A percentile compares a stretch with the other conserved stretches of the same genome.
Evolutionary conservation across 2,888 invertebrate genomes (phyloP).

Genomic region (Conomelus anceps): DNA sequence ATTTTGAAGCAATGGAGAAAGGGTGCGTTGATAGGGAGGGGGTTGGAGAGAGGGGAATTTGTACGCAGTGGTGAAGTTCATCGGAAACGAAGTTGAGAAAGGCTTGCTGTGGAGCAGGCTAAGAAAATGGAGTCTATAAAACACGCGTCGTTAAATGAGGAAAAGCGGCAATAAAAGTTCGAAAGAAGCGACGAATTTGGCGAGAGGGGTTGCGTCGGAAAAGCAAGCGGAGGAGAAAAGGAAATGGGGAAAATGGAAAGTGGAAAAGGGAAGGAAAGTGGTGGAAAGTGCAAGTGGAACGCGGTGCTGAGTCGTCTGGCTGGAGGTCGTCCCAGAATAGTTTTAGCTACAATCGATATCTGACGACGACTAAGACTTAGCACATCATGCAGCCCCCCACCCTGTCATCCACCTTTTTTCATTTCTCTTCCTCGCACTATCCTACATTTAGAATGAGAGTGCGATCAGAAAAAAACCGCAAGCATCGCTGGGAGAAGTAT

Average conservation of each 20-base stretch:
- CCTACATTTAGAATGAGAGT: no score
- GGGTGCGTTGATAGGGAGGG: background rate
- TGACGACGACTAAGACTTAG: background rate
- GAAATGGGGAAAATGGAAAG: background rate
- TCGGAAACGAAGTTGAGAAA: background rate
- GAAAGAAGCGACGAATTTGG: background rate
- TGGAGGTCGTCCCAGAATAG: background rate
- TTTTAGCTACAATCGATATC: background rate
- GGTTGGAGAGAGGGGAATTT: background rate
- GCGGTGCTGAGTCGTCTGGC: conserved; percentile 13
- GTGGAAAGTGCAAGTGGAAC: conserved; percentile 17
- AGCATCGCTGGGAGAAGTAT: no score
- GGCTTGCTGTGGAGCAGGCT: background rate
- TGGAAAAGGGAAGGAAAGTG: background rate
- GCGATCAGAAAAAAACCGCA: no score
- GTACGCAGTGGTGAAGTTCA: background rate
- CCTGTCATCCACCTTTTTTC: background rate
- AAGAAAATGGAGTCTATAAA: background rate
- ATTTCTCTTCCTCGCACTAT: background rate
- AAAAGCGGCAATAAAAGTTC: background rate
- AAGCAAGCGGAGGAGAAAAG: background rate
- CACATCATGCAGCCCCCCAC: background rate
- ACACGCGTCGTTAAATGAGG: background rate
- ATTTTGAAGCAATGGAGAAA: background rate
- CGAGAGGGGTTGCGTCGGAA: background rate